Evolutionary conservation across 2,113 vertebrate genomes (phyloP).

Genomic region (Oncorhynchus gorbuscha): DNA sequence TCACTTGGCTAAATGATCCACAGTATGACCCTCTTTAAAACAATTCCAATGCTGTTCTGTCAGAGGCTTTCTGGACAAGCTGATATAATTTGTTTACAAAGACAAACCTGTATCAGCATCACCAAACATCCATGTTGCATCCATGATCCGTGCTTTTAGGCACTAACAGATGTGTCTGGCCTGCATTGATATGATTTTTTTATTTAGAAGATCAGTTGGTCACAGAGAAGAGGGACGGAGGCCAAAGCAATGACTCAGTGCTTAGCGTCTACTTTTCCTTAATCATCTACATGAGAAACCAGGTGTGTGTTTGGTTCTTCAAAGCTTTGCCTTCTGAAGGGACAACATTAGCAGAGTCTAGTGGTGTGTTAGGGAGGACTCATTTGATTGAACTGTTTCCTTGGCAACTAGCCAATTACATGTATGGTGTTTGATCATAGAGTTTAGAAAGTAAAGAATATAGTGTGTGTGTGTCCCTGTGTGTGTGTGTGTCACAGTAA

Average conservation of each 20-base stretch:
- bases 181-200: not conserved
- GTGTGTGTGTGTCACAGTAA: not conserved
- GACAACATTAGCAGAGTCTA: not conserved
- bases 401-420: slow-evolving; percentile 25
- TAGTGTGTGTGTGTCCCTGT: not conserved
- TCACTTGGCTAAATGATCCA: too few relatives aligned
- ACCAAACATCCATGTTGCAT: not conserved
- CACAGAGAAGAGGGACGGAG: not conserved
- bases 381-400: slow-evolving; percentile 36
- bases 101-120: too few relatives aligned
- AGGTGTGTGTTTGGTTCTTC: not conserved
- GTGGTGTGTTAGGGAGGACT: slow-evolving; percentile 3
- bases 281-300: not conserved
- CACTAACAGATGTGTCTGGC: not conserved
- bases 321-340: not conserved
- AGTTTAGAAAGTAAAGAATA: not conserved
- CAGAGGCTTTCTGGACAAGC: not conserved
- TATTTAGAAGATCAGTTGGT: not conserved
- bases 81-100: not conserved
- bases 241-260: not conserved
- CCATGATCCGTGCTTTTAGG: not conserved
- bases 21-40: too few relatives aligned
- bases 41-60: not conserved
- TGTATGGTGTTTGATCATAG: slow-evolving; percentile 4
- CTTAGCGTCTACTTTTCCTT: not conserved